Evolutionary conservation across 2,888 invertebrate genomes (phyloP).

Genomic region (Agrotis clavis): DNA sequence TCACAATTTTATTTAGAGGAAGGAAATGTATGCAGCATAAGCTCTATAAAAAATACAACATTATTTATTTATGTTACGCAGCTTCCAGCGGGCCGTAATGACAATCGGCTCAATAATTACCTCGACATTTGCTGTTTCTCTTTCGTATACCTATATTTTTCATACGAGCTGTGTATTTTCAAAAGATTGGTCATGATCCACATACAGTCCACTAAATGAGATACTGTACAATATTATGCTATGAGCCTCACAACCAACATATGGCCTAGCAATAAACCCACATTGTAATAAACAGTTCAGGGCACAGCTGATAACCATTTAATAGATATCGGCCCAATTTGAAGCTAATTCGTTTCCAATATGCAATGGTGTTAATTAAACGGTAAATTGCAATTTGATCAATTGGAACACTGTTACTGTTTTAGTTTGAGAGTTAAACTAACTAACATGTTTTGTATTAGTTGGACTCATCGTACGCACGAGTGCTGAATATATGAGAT

Average conservation of each 20-base stretch:
- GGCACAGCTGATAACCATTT: slow-evolving; percentile 43
- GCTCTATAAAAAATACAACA: background rate
- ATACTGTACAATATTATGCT: background rate
- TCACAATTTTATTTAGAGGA: background rate
- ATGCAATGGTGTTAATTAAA: slow-evolving; percentile 53
- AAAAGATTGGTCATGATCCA: background rate
- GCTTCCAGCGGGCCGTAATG: no score
- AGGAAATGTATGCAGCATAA: background rate
- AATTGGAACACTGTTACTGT: slow-evolving; percentile 17
- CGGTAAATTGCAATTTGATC: slow-evolving; percentile 41
- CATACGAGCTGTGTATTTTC: no score
- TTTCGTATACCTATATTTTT: no score
- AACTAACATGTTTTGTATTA: slow-evolving; percentile 3
- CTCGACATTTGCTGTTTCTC: no score
- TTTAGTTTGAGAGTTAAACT: slow-evolving; percentile 18
- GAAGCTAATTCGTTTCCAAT: slow-evolving; percentile 54
- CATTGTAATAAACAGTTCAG: slow-evolving; percentile 36
- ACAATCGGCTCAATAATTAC: no score
- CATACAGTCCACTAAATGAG: background rate
- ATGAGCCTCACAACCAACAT: background rate
- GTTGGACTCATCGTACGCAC: no score
- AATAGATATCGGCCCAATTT: slow-evolving; percentile 49
- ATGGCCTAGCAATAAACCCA: slow-evolving; percentile 15
- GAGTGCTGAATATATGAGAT: no score
- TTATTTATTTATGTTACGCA: background rate